phyloP scores from a whole-genome alignment of 2,113 vertebrate genomes.

The Nymphicus hollandicus region DNA sequence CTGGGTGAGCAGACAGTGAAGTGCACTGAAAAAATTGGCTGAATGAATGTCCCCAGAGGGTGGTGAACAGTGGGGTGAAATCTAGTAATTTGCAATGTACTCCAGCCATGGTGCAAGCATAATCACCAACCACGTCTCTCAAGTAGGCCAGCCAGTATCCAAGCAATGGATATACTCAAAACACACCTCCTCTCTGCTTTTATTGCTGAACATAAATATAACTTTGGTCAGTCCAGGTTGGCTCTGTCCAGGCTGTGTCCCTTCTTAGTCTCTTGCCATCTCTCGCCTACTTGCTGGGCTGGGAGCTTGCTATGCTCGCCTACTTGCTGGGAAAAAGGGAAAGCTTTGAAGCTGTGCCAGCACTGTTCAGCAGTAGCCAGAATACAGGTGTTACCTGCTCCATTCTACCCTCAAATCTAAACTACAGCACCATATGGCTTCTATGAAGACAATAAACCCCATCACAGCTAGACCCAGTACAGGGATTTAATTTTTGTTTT shows the following conservation, averaged over 20 bases:
- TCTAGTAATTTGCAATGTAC: neutral
- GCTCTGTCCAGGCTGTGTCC: neutral
- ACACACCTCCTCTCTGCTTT: too few species aligned
- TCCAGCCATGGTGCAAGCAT: neutral
- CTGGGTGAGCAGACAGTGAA: neutral
- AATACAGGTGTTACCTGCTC: accelerated
- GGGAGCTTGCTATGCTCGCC: neutral
- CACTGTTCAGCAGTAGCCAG: neutral
- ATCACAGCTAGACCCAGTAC: neutral
- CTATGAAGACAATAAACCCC: neutral
- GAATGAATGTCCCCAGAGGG: neutral
- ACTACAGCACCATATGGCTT: neutral
- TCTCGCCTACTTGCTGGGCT: neutral
- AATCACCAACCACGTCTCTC: neutral
- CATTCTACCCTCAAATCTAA: neutral
- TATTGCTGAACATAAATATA: neutral
- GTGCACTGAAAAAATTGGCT: neutral
- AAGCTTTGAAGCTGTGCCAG: neutral
- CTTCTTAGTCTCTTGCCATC: neutral
- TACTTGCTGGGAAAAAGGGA: neutral
- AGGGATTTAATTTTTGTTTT: neutral
- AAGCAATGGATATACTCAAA: neutral
- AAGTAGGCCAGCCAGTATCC: neutral
- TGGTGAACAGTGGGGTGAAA: neutral
- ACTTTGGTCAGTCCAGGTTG: neutral